Percentiles rank a stretch among this genome's conserved stretches.
Conservation (phyloP, 2,797 vertebrate genomes). For the Hylomyscus alleni region DNA sequence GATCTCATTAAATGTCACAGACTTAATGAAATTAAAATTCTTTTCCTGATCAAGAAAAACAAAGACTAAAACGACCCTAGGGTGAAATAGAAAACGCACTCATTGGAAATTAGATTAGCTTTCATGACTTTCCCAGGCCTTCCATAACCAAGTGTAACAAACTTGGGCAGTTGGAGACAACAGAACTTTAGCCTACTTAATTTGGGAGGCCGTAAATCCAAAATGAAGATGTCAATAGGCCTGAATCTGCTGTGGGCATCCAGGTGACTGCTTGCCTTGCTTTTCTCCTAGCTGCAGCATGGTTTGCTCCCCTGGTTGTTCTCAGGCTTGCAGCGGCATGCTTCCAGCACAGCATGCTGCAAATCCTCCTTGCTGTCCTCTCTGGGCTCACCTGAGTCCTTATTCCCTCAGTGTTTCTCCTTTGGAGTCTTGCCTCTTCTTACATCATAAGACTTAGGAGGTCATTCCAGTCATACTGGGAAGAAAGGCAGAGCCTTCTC, state of each 20-base stretch:
- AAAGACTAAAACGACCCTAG: slow-evolving; percentile 34
- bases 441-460: neutral
- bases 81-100: slow-evolving; percentile 55
- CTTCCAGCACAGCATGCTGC: neutral
- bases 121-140: slow-evolving; percentile 50
- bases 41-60: slow-evolving; percentile 33
- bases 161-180: neutral
- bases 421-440: neutral
- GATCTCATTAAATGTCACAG: slow-evolving; percentile 51
- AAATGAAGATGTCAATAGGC: neutral
- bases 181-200: neutral
- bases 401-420: neutral
- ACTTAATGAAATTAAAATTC: slow-evolving; percentile 68
- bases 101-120: slow-evolving; percentile 43
- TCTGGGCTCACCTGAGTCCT: neutral
- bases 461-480: neutral
- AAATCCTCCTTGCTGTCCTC: neutral
- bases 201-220: neutral
- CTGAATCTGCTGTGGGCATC: neutral
- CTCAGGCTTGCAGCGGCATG: neutral
- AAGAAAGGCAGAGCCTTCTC: neutral
- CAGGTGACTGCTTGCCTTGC: no score
- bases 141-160: neutral
- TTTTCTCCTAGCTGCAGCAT: neutral
- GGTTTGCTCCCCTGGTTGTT: neutral